These are phyloP conservation scores for Pogoniulus pusillus DNA, from an alignment of 2,797 vertebrate species.

Conservation along the genomic window DNA sequence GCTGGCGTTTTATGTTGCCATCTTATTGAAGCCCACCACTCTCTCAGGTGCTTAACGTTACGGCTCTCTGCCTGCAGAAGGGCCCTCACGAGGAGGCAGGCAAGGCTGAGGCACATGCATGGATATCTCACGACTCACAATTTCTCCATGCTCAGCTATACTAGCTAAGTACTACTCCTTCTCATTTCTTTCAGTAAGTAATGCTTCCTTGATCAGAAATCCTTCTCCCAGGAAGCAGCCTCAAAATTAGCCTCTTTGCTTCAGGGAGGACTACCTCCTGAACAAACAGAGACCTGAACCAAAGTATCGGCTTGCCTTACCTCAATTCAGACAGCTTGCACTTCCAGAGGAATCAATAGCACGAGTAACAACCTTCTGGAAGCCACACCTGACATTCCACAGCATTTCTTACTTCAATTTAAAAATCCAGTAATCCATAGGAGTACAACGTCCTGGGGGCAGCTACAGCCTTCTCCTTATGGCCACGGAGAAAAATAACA, in stretches of 20 bases:
- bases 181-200: not conserved
- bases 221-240: not conserved
- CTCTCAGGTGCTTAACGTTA: not conserved
- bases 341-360: not conserved
- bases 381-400: not conserved
- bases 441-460: not conserved
- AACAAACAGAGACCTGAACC: not conserved
- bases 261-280: not conserved
- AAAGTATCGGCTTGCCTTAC: not conserved
- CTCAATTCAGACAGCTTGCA: not conserved
- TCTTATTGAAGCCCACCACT: not conserved
- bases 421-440: not conserved
- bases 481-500: constrained; percentile 22
- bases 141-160: not conserved
- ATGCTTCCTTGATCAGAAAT: not conserved
- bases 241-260: not conserved
- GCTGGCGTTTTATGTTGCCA: rapidly evolving
- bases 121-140: not conserved
- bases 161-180: not conserved
- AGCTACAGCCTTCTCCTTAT: not conserved
- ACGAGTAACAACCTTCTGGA: not conserved
- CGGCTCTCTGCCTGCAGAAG: not conserved
- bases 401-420: not conserved
- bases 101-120: too few relatives aligned
- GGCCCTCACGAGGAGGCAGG: not conserved